A percentile compares a stretch with the other conserved stretches of the same genome.
Conservation (phyloP, 2,113 vertebrate species). For the Neodon shergylaensis region DNA sequence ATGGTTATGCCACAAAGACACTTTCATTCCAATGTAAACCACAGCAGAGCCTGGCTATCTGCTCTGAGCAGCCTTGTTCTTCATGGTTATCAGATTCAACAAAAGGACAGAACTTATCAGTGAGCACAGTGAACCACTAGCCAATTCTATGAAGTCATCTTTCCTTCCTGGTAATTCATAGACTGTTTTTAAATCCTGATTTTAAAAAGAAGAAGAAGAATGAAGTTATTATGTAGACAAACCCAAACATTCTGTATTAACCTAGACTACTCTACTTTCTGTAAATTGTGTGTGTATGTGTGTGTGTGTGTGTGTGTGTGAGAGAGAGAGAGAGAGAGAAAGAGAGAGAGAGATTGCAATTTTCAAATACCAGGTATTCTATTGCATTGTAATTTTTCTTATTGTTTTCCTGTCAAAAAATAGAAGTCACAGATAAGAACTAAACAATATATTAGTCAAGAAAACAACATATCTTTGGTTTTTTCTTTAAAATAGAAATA, state of each 20-base stretch:
- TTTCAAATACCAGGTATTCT: background rate
- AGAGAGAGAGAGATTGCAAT: background rate
- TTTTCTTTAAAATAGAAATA: background rate
- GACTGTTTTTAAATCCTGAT: slow-evolving; percentile 9
- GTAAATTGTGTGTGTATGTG: background rate
- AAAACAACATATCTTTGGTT: background rate
- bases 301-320: background rate
- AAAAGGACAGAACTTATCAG: background rate
- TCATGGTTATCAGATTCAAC: background rate
- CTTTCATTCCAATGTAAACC: background rate
- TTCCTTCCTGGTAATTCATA: background rate
- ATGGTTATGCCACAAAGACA: background rate
- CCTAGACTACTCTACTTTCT: background rate
- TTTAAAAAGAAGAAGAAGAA: background rate
- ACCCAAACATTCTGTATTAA: background rate
- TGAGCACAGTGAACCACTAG: background rate
- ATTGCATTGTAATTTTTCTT: background rate
- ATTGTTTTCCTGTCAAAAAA: background rate
- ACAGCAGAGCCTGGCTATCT: background rate
- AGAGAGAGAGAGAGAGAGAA: too few species aligned
- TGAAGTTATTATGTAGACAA: background rate
- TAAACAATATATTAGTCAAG: background rate
- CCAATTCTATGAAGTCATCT: background rate
- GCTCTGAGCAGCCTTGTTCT: background rate
- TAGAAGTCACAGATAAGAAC: background rate